Percentiles rank a stretch among this genome's conserved stretches.
phyloP scores from a whole-genome alignment of 2,888 invertebrate species.

The Pomacea canaliculata region DNA sequence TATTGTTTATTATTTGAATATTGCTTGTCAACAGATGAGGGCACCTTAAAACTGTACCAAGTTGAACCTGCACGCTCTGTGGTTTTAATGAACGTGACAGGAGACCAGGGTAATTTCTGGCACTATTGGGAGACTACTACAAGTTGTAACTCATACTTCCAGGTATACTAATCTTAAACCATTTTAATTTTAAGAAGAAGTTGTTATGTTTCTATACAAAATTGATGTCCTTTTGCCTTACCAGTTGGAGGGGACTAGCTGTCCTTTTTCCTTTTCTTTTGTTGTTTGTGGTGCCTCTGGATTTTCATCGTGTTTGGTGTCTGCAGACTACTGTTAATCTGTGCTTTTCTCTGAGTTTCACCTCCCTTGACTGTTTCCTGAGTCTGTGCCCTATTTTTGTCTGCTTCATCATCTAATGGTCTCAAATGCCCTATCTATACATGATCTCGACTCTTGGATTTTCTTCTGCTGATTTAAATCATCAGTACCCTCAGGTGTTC shows the following conservation, averaged over 20 bases:
- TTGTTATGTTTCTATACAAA: too few species aligned
- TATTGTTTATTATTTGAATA: too few species aligned
- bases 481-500: too few species aligned
- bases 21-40: constrained; percentile 45
- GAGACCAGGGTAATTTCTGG: constrained; percentile 61
- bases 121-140: constrained; percentile 47
- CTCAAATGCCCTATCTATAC: too few species aligned
- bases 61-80: constrained; percentile 37
- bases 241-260: too few species aligned
- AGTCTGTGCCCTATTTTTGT: too few species aligned
- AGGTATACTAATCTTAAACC: constrained; percentile 10
- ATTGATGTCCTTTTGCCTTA: too few species aligned
- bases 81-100: constrained; percentile 39
- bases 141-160: constrained; percentile 40
- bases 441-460: too few species aligned
- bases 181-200: too few species aligned
- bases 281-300: neutral
- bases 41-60: constrained; percentile 52
- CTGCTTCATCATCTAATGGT: too few species aligned
- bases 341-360: neutral
- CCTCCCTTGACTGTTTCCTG: too few species aligned
- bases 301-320: neutral
- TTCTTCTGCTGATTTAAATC: too few species aligned
- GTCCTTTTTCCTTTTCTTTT: neutral
- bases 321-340: neutral